Evolutionary conservation across 2,797 vertebrate species (phyloP).

Genomic region (Sus cebifrons): DNA sequence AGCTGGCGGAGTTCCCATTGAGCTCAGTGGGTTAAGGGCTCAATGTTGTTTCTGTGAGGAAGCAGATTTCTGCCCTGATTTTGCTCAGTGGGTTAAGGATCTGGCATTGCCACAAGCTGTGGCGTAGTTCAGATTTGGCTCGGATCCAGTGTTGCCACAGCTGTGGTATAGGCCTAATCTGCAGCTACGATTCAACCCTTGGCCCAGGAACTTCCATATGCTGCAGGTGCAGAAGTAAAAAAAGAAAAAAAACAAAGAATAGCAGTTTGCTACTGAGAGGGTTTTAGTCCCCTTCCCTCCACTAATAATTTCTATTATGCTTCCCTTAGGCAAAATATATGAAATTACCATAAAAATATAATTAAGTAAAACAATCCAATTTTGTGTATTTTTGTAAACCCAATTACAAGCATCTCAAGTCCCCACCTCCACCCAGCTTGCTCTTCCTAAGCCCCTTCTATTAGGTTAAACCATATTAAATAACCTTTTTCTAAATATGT

Average conservation of each 20-base stretch:
- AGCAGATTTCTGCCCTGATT: no score
- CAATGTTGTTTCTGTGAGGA: no score
- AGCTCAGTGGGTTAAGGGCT: no score
- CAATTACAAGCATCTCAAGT: neutral
- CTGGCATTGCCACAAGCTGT: no score
- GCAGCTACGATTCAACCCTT: no score
- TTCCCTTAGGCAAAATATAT: conserved; percentile 19
- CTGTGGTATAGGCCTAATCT: no score
- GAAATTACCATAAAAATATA: neutral
- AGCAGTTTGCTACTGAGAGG: neutral
- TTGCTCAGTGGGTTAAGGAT: no score
- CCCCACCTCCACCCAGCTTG: neutral
- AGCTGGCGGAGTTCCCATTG: neutral
- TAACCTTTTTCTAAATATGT: neutral
- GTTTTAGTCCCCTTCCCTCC: neutral
- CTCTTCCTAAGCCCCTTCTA: neutral
- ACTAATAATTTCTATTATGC: neutral
- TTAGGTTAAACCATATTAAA: neutral
- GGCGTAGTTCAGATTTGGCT: no score
- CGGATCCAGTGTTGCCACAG: no score
- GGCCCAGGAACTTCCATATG: no score
- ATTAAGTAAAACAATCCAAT: neutral
- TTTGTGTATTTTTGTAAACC: neutral
- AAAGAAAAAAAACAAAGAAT: no score
- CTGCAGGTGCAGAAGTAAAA: no score